Evolutionary conservation across 2,797 vertebrate genomes (phyloP).

Genomic region (Xenopus petersii): DNA sequence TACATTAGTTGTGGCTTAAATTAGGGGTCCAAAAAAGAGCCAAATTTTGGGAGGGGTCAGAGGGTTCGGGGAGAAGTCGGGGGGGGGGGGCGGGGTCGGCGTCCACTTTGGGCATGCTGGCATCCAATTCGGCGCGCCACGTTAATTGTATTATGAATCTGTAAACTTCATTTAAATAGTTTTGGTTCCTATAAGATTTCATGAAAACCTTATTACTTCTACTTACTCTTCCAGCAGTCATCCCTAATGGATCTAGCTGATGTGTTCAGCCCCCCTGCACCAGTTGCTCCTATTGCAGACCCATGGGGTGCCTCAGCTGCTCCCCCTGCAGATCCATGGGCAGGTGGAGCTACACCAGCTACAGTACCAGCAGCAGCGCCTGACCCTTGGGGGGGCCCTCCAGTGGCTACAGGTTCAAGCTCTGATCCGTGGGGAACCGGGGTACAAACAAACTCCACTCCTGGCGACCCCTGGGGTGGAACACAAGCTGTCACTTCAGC

Average conservation of each 20-base stretch:
- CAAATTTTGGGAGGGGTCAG: too few species aligned
- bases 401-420: constrained; percentile 53
- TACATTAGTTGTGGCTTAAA: too few species aligned
- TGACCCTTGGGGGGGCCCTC: constrained; percentile 77
- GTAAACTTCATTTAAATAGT: too few species aligned
- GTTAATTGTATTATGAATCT: too few species aligned
- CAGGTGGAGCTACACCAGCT: constrained; percentile 32
- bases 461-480: constrained; percentile 58
- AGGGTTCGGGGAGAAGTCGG: too few species aligned
- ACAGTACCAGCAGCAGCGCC: constrained; percentile 22
- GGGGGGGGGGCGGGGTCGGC: too few species aligned
- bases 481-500: constrained; percentile 43
- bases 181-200: too few species aligned
- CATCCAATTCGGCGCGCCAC: too few species aligned
- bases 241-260: constrained; percentile 84
- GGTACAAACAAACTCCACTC: constrained; percentile 37
- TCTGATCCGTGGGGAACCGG: constrained; percentile 59
- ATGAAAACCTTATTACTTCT: neutral
- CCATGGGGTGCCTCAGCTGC: constrained; percentile 55
- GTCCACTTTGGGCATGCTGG: too few species aligned
- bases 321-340: constrained; percentile 41
- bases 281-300: constrained; percentile 45
- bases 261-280: constrained; percentile 61
- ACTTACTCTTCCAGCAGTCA: constrained; percentile 58
- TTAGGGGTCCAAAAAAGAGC: too few species aligned